These are phyloP conservation scores for Gonioctena quinquepunctata DNA, from an alignment of 1,140 invertebrate species.

Conservation along the genomic window DNA sequence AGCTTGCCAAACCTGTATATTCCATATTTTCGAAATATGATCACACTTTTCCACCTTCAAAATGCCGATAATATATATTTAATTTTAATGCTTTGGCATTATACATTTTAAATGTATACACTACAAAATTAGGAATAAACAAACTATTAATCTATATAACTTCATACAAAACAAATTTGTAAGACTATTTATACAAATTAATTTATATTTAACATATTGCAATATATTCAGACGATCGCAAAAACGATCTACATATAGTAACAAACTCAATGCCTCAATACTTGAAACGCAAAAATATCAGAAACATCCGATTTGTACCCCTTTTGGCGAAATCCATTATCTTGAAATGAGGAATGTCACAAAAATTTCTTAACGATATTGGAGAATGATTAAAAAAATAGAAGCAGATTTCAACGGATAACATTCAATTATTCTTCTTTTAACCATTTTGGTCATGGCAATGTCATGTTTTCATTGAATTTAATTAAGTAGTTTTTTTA, in stretches of 20 bases:
- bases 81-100: conserved; percentile 49
- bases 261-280: conserved; percentile 10
- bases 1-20: no score
- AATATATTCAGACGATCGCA: conserved; percentile 24
- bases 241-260: conserved; percentile 18
- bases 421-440: background rate
- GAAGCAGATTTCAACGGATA: background rate
- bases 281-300: background rate
- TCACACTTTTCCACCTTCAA: background rate
- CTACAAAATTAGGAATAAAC: conserved; percentile 41
- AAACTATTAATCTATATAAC: conserved; percentile 42
- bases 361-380: no score
- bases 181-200: conserved; percentile 8
- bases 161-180: conserved; percentile 50
- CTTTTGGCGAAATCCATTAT: no score
- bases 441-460: background rate
- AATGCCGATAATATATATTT: conserved; percentile 7
- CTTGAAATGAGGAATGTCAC: no score
- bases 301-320: background rate
- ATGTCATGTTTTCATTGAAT: no score
- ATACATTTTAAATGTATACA: conserved; percentile 31
- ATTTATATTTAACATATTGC: conserved; percentile 32
- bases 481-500: no score
- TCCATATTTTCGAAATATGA: background rate
- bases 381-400: background rate